phyloP scores from a whole-genome alignment of 1,140 invertebrate species.

The Habropoda laboriosa region DNA sequence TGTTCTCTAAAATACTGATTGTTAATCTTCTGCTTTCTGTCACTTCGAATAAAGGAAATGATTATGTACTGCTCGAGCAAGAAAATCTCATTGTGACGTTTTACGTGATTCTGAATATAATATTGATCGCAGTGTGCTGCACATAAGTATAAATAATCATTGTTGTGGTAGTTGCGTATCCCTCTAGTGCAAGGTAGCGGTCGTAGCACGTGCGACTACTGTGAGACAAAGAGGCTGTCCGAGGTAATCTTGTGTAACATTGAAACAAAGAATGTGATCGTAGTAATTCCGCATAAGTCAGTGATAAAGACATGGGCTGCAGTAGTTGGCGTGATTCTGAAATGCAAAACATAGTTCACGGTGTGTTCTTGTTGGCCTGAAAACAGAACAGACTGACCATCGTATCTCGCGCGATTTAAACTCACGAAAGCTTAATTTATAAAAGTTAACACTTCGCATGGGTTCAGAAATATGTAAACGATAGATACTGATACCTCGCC shows the following conservation, averaged over 20 bases:
- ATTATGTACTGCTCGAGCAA: not conserved
- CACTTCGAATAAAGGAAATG: not conserved
- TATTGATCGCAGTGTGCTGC: not conserved
- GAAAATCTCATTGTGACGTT: slow-evolving; percentile 3
- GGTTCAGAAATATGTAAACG: not conserved
- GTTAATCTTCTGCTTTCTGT: not conserved
- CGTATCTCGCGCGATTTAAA: not conserved
- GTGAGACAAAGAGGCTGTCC: not conserved
- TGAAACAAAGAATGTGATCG: slow-evolving; percentile 1
- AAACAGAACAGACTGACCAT: not conserved
- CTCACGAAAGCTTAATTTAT: too few species aligned
- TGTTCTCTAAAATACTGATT: not conserved
- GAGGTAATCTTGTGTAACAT: not conserved
- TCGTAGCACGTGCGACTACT: slow-evolving; percentile 1
- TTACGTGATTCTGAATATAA: slow-evolving; percentile 22
- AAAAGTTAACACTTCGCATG: too few species aligned
- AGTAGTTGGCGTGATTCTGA: not conserved
- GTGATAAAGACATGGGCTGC: not conserved
- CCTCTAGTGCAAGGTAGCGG: not conserved
- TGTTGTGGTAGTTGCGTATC: not conserved
- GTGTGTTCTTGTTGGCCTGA: not conserved
- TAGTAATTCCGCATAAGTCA: not conserved
- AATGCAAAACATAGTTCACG: not conserved
- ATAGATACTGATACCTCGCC: not conserved
- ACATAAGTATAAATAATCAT: slow-evolving; percentile 16